Evolutionary conservation across 2,797 vertebrate species (phyloP).

Genomic region (Podarcis lilfordi): DNA sequence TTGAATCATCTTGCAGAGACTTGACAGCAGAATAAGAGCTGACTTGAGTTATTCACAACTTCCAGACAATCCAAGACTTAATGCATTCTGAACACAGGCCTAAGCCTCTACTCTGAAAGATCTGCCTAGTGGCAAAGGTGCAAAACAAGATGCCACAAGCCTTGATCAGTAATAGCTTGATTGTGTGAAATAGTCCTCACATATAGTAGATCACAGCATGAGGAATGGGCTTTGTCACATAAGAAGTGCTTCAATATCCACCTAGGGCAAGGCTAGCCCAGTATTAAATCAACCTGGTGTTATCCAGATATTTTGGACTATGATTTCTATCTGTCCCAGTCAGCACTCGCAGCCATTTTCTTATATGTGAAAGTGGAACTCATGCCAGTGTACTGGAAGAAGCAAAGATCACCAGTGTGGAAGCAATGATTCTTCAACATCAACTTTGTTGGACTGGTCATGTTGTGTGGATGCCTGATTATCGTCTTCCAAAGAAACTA

Average conservation of each 20-base stretch:
- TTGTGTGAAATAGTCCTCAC: not conserved
- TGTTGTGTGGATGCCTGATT: too few species aligned
- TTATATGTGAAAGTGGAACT: too few species aligned
- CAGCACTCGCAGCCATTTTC: too few species aligned
- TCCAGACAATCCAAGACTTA: slow-evolving; percentile 49
- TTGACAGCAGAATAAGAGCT: slow-evolving; percentile 53
- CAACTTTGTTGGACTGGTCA: too few species aligned
- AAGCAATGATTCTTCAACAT: too few species aligned
- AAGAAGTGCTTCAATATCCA: not conserved
- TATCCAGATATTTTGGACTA: not conserved
- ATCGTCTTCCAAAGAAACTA: too few species aligned
- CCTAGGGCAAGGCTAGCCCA: not conserved
- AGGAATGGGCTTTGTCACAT: not conserved
- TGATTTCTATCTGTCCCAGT: not conserved
- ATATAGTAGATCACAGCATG: not conserved
- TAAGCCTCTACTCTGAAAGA: slow-evolving; percentile 5
- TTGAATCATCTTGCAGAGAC: slow-evolving; percentile 49
- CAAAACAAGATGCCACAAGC: not conserved
- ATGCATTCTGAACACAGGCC: slow-evolving; percentile 56
- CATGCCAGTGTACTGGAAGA: too few species aligned
- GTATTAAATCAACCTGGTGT: not conserved
- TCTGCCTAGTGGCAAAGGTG: not conserved
- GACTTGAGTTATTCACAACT: slow-evolving; percentile 40
- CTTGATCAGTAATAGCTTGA: not conserved
- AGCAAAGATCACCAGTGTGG: too few species aligned